Conservation (phyloP, 2,797 vertebrate species). For the Coluber constrictor region DNA sequence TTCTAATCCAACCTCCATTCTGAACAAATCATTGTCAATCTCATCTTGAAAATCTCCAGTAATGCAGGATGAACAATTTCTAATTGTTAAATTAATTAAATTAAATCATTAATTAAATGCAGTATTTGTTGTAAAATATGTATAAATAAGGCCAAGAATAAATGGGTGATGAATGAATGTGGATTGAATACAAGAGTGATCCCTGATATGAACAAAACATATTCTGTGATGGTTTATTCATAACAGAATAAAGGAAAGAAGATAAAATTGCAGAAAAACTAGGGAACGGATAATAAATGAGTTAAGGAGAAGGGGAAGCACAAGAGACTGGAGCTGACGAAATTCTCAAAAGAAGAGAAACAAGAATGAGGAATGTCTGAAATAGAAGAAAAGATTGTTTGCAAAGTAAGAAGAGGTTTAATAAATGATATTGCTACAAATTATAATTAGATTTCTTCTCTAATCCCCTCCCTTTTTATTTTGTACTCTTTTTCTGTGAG, state of each 20-base stretch:
- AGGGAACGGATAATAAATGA: neutral
- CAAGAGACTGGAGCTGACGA: neutral
- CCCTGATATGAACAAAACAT: neutral
- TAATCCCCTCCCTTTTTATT: neutral
- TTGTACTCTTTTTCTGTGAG: neutral
- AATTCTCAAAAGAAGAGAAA: neutral
- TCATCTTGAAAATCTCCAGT: neutral
- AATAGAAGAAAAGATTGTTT: neutral
- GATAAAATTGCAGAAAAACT: neutral
- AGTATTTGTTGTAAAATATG: neutral
- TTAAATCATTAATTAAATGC: neutral
- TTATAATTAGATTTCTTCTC: neutral
- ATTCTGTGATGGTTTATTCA: neutral
- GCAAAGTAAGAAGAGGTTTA: neutral
- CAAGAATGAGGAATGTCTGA: neutral
- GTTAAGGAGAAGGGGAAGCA: neutral
- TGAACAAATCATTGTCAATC: neutral
- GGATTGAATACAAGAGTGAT: neutral
- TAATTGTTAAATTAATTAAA: neutral
- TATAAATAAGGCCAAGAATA: neutral
- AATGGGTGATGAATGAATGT: neutral
- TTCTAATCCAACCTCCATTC: neutral
- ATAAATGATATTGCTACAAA: neutral
- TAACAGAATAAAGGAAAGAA: neutral
- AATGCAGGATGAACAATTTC: neutral